Evolutionary conservation across 2,113 vertebrate species (phyloP).

Genomic region (Oncorhynchus kisutch): DNA sequence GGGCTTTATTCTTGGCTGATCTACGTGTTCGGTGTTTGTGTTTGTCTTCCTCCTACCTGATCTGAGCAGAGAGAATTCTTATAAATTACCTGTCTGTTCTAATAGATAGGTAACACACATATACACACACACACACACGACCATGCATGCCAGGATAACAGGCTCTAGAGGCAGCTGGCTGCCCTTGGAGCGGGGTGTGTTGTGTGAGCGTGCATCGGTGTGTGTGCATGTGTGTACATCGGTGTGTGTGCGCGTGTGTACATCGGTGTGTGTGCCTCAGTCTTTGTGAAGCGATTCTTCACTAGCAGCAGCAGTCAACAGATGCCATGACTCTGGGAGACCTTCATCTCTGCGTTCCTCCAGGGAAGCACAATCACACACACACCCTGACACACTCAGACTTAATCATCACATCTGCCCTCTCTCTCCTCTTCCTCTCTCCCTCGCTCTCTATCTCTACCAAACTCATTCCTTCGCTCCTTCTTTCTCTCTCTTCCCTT

Average conservation of each 20-base stretch:
- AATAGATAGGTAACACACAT: no score
- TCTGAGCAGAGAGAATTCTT: slow-evolving; percentile 39
- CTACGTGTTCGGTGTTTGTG: slow-evolving; percentile 22
- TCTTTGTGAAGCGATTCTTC: slow-evolving; percentile 22
- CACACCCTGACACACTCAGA: slow-evolving; percentile 9
- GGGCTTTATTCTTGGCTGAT: slow-evolving; percentile 61
- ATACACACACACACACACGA: neutral
- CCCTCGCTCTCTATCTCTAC: neutral
- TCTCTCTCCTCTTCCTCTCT: slow-evolving; percentile 3
- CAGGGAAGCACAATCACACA: slow-evolving; percentile 20
- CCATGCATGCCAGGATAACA: slow-evolving; percentile 16
- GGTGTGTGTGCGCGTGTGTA: slow-evolving; percentile 13
- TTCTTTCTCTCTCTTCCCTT: neutral
- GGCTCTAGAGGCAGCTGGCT: neutral
- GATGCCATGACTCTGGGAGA: slow-evolving; percentile 24
- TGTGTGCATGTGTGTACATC: slow-evolving; percentile 2
- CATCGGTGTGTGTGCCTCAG: slow-evolving; percentile 13
- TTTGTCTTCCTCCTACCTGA: slow-evolving; percentile 20
- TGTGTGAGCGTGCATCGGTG: neutral
- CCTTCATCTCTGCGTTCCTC: slow-evolving; percentile 32
- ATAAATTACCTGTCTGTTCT: slow-evolving; percentile 24
- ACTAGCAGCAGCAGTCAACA: slow-evolving; percentile 19
- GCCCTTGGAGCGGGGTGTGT: slow-evolving; percentile 40
- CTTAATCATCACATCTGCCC: slow-evolving; percentile 30
- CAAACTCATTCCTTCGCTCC: neutral